Evolutionary conservation across 2,888 invertebrate species (phyloP), one percentile per base, ranked within the genome.

Genomic region (Tipula unca): DNA sequence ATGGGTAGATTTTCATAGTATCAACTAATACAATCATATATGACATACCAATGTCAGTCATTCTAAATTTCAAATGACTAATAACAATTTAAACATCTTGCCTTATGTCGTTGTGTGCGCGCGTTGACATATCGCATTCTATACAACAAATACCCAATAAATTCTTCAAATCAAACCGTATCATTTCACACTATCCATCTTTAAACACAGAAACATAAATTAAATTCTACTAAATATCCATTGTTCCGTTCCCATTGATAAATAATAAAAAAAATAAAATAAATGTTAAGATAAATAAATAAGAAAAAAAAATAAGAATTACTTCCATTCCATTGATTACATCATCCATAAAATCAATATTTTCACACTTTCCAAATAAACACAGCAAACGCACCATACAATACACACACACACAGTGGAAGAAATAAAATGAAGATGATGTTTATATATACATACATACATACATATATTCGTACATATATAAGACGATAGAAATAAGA

Each of bases 121-220:
- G n/a, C n/a, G 48, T 14, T 69, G 69, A 69, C 69, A 69, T 69
- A n/a, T n/a, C 25, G 25, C 25, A 69, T 69, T 25, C 69, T 69
- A 25, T 69, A 4, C 10, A 39, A 6, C 39, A 25, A 10, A 25
- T 69, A 69, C 25, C 8, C 69, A 17, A 17, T 17, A 69, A 69
- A 69, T 69, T 69, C 25, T 69, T 69, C 10, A 69, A 69, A 69
- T 69, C 13, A 69, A 69, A 69, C 69, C 69, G 13, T 25, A 69
- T 69, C 69, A 69, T 69, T 69, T 69, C 69, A 69, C 69, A 69
- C 69, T 69, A 69, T 69, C 69, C 69, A 69, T 69, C 69, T 69
- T 69, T 69, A 69, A 69, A 25, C 25, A 69, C 69, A 69, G n/a
- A n/a, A 69, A 69, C 13, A 69, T 10, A 69, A 69, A 25, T 69